Base-by-base conservation (phyloP, 2,888 invertebrate species). In the Thecocarcelia acutangulata region DNA sequence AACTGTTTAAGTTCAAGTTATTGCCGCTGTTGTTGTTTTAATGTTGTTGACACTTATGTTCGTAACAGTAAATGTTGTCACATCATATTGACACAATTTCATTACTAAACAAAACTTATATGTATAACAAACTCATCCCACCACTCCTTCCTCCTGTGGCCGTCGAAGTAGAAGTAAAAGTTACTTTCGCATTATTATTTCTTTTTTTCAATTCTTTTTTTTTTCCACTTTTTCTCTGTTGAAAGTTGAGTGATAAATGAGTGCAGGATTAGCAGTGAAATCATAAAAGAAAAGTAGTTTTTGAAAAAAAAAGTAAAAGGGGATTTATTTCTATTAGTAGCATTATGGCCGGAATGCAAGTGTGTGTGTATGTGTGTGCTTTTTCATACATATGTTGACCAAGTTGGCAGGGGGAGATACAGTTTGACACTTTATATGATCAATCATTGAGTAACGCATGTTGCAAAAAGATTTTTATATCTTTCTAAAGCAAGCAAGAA, bases 81-180 rank as follows among this genome's bases (percentile, higher is more conserved):
- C 78, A 79, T 79, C 72, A 73, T 79, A 79, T 79, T 79, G 78
- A 79, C 78, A 79, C 78, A 79, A 61, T 79, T 79, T 79, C 72
- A 73, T 73, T 79, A 73, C 78, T 46, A 52, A 63, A 73, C 59
- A 64, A 72, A 59, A 66, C 72, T 42, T 64, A 54, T 21, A n/a
- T n/a, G n/a, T n/a, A 33, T 24, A 12, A 13, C 11, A 11, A 17
- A 24, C 28, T 9, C 4, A 9, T 13, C 28, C 15, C 50, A 12
- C 6, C 1, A 24, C 21, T 6, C n/a, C 12, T 52, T 12, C 11
- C 4, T 2, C 40, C 56, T 13, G 37, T 21, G 42, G 24, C 24
- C 5, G 8, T 54, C 21, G 48, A 54, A 46, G 12, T 13, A 46
- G 52, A 73, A 52, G 52, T 59, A 46, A 64, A 78, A 79, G 66